Percentiles rank a stretch among this genome's conserved stretches.
phyloP scores from a whole-genome alignment of 1,140 invertebrate genomes.

The Diorhabda elongata region DNA sequence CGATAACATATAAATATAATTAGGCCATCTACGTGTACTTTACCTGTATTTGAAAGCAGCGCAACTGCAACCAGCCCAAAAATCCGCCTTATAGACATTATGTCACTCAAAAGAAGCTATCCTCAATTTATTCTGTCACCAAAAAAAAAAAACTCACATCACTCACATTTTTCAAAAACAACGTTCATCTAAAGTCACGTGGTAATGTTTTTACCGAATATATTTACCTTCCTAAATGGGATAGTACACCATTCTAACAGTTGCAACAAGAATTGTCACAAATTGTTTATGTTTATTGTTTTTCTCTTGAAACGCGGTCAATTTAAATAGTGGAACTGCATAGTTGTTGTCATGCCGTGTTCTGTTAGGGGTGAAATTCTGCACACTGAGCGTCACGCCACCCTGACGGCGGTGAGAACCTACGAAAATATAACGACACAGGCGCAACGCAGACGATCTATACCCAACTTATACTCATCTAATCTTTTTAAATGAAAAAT shows the following conservation, averaged over 20 bases:
- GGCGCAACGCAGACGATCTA: conserved; percentile 16
- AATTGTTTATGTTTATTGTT: background rate
- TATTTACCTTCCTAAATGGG: background rate
- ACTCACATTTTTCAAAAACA: conserved; percentile 15
- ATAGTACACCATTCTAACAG: background rate
- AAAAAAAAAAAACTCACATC: conserved; percentile 7
- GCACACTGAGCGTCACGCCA: conserved; percentile 19
- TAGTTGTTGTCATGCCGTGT: conserved; percentile 6
- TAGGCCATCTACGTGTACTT: background rate
- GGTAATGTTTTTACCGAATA: background rate
- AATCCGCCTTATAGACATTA: conserved; percentile 15
- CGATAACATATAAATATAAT: background rate
- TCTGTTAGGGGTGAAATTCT: conserved; percentile 13
- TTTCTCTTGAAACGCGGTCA: conserved; percentile 6
- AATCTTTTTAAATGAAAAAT: conserved; percentile 19
- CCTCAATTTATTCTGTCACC: conserved; percentile 4
- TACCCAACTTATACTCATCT: conserved; percentile 14
- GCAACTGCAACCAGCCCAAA: conserved; percentile 6
- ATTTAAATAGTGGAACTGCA: conserved; percentile 8
- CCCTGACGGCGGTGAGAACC: conserved; percentile 16
- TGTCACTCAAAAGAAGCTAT: conserved; percentile 3
- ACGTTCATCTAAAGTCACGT: conserved; percentile 4
- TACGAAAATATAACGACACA: conserved; percentile 17
- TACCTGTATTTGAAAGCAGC: conserved; percentile 11
- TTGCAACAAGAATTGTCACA: background rate